phyloP scores from a whole-genome alignment of 1,140 invertebrate genomes.

The Psilanteris sp. region DNA sequence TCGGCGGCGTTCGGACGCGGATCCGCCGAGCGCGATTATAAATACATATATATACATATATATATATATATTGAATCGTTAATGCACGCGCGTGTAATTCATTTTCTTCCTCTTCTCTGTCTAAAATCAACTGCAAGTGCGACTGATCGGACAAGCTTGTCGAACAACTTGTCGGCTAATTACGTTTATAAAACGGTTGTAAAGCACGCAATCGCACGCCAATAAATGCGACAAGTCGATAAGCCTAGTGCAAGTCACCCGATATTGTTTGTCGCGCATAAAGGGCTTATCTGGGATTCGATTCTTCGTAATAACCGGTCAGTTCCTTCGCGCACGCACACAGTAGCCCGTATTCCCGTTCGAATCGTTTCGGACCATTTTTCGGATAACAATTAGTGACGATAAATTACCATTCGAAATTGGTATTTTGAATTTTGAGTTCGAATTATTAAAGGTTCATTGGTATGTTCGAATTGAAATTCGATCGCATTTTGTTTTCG shows the following conservation, averaged over 20 bases:
- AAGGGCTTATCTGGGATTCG: slow-evolving; percentile 3
- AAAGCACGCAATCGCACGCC: slow-evolving; percentile 48
- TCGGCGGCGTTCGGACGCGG: slow-evolving; percentile 8
- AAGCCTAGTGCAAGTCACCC: slow-evolving; percentile 28
- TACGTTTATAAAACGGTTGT: slow-evolving; percentile 56
- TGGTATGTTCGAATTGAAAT: too few relatives aligned
- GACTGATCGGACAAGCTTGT: slow-evolving; percentile 50
- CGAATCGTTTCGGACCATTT: too few relatives aligned
- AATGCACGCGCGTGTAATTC: slow-evolving; percentile 17
- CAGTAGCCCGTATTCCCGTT: too few relatives aligned
- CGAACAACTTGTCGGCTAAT: slow-evolving; percentile 60
- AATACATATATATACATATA: slow-evolving; percentile 27
- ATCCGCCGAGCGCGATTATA: slow-evolving; percentile 2
- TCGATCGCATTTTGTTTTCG: too few relatives aligned
- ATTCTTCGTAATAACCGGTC: too few relatives aligned
- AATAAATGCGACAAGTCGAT: slow-evolving; percentile 48
- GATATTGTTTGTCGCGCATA: slow-evolving; percentile 1
- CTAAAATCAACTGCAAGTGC: slow-evolving; percentile 30
- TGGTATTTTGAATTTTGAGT: too few relatives aligned
- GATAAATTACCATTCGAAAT: too few relatives aligned
- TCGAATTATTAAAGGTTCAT: too few relatives aligned
- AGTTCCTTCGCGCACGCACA: too few relatives aligned
- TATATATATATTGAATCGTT: too few relatives aligned
- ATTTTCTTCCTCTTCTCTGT: neutral
- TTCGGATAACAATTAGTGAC: too few relatives aligned